Conservation (phyloP, 2,797 vertebrate species). For the Aeoliscus strigatus region DNA sequence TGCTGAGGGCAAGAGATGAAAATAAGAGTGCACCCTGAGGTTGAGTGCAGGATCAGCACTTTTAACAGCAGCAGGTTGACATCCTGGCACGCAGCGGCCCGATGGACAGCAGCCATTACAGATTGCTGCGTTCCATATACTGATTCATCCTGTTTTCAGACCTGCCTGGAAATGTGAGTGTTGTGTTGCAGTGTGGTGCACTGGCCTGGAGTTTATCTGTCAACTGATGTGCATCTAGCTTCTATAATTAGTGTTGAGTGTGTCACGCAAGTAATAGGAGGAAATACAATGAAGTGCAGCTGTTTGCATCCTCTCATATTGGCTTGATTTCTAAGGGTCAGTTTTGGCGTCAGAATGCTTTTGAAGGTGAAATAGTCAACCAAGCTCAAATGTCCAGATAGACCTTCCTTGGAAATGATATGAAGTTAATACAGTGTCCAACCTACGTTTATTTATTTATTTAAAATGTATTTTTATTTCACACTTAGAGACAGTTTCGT, state of each 20-base stretch:
- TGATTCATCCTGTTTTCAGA: conserved; percentile 23
- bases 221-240: conserved; percentile 4
- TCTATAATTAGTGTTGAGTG: conserved; percentile 15
- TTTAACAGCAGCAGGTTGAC: conserved; percentile 20
- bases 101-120: conserved; percentile 20
- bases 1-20: conserved; percentile 6
- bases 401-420: no score
- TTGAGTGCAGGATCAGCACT: conserved; percentile 18
- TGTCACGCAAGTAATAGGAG: background rate
- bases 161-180: background rate
- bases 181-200: conserved; percentile 11
- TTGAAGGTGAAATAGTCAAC: no score
- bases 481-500: no score
- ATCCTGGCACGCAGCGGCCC: conserved; percentile 5
- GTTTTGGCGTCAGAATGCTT: background rate
- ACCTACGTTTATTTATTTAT: no score
- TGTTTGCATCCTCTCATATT: background rate
- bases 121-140: conserved; percentile 31
- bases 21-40: conserved; percentile 12
- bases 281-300: background rate
- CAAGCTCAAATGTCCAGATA: no score
- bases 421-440: no score
- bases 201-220: conserved; percentile 21
- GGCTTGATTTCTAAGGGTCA: background rate
- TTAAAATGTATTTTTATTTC: no score